phyloP scores from a whole-genome alignment of 2,888 invertebrate species.

The Diachrysia chrysitis region DNA sequence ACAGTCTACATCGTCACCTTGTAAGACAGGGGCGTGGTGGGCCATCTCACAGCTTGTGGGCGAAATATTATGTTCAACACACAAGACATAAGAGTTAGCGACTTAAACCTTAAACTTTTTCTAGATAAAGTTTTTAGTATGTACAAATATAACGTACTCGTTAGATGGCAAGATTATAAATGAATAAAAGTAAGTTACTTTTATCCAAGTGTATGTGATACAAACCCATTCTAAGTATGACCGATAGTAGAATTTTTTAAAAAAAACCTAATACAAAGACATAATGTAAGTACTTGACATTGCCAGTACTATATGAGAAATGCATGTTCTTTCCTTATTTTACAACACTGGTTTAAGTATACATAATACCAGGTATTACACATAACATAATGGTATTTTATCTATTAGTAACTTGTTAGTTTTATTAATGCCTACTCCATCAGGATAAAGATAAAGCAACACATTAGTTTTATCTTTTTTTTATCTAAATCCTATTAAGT shows the following conservation, averaged over 20 bases:
- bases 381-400: neutral
- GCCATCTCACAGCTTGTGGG: slow-evolving; percentile 69
- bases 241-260: no score
- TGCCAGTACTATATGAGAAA: no score
- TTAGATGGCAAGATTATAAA: no score
- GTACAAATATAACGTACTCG: no score
- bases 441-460: slow-evolving; percentile 22
- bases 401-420: neutral
- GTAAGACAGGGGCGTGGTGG: slow-evolving; percentile 69
- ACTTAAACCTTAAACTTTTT: slow-evolving; percentile 8
- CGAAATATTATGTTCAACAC: slow-evolving; percentile 54
- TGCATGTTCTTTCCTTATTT: neutral
- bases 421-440: neutral
- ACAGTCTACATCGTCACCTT: slow-evolving; percentile 73
- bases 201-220: no score
- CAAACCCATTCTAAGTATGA: no score
- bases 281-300: no score
- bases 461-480: slow-evolving; percentile 8
- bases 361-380: slow-evolving; percentile 1
- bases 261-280: no score
- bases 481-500: slow-evolving; percentile 30
- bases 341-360: neutral
- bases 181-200: no score
- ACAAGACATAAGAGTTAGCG: slow-evolving; percentile 63
- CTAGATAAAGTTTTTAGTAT: neutral